These are phyloP conservation scores for Solenodon paradoxus DNA, from an alignment of 2,113 vertebrate genomes.

Conservation along the genomic window DNA sequence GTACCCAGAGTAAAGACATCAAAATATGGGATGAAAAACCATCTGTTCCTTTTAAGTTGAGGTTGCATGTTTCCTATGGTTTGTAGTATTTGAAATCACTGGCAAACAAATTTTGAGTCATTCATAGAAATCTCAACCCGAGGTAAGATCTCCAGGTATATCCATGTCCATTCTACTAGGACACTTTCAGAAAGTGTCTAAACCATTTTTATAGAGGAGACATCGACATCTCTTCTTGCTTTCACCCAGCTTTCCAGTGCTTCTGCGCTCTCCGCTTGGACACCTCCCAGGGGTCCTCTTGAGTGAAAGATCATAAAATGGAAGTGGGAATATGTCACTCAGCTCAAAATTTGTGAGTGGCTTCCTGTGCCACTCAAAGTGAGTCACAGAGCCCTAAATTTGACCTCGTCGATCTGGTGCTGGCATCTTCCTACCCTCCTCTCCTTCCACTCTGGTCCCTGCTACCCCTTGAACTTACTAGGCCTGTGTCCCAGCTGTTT, in stretches of 20 bases:
- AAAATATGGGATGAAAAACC: slow-evolving; percentile 54
- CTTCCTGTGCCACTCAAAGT: not conserved
- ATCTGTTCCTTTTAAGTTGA: slow-evolving; percentile 62
- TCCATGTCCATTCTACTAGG: not conserved
- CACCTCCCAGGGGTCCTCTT: no score
- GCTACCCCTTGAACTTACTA: not conserved
- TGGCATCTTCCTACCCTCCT: not conserved
- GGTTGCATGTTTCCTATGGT: slow-evolving; percentile 26
- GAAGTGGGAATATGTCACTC: not conserved
- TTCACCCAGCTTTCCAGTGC: not conserved
- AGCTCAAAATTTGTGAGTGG: not conserved
- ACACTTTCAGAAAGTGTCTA: not conserved
- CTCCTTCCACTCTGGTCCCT: not conserved
- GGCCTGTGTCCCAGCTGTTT: not conserved
- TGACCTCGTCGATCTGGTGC: not conserved
- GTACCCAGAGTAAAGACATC: slow-evolving; percentile 71
- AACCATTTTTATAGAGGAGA: slow-evolving; percentile 6
- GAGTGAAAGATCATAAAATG: no score
- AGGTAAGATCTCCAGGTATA: not conserved
- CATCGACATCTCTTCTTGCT: slow-evolving; percentile 5
- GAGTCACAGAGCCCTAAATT: not conserved
- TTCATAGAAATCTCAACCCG: not conserved
- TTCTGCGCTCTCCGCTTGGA: not conserved
- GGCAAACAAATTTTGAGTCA: slow-evolving; percentile 31
- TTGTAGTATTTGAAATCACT: slow-evolving; percentile 54